These are phyloP conservation scores for Garra rufa DNA, from an alignment of 2,113 vertebrate genomes.

Conservation along the genomic window DNA sequence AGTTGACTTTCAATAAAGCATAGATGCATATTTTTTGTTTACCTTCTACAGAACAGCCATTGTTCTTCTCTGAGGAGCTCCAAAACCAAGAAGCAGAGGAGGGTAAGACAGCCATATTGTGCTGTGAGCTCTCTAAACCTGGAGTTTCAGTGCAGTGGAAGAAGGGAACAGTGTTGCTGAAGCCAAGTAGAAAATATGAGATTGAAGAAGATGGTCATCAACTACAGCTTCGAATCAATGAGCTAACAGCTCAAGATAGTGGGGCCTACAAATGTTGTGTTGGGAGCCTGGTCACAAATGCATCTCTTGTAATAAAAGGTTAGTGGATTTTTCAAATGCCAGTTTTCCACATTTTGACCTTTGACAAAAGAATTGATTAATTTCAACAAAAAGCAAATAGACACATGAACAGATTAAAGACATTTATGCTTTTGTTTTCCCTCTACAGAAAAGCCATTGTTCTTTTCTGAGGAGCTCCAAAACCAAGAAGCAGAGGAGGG, in stretches of 20 bases:
- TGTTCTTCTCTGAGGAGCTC: slow-evolving; percentile 78
- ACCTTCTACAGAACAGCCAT: not conserved
- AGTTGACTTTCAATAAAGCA: too few relatives aligned
- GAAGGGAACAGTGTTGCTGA: slow-evolving; percentile 77
- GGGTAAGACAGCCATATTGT: slow-evolving; percentile 76
- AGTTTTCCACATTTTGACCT: not conserved
- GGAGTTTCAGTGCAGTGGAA: slow-evolving; percentile 80
- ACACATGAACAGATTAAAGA: not conserved
- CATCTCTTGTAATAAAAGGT: slow-evolving; percentile 74
- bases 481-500: slow-evolving; percentile 75
- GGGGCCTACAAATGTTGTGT: slow-evolving; percentile 73
- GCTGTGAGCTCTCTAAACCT: slow-evolving; percentile 80
- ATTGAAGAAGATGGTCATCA: slow-evolving; percentile 72
- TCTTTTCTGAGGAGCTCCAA: slow-evolving; percentile 50
- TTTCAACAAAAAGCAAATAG: too few relatives aligned
- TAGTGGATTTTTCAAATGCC: not conserved
- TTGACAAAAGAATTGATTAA: not conserved
- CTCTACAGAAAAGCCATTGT: slow-evolving; percentile 16
- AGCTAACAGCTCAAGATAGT: slow-evolving; percentile 71
- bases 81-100: slow-evolving; percentile 82
- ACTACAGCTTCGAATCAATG: slow-evolving; percentile 77
- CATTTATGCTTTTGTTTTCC: not conserved
- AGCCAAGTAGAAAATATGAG: slow-evolving; percentile 74
- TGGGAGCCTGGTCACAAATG: slow-evolving; percentile 66
- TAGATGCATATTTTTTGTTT: not conserved